These are phyloP conservation scores for Rhinella marina DNA, from an alignment of 2,797 vertebrate genomes.

Conservation along the genomic window DNA sequence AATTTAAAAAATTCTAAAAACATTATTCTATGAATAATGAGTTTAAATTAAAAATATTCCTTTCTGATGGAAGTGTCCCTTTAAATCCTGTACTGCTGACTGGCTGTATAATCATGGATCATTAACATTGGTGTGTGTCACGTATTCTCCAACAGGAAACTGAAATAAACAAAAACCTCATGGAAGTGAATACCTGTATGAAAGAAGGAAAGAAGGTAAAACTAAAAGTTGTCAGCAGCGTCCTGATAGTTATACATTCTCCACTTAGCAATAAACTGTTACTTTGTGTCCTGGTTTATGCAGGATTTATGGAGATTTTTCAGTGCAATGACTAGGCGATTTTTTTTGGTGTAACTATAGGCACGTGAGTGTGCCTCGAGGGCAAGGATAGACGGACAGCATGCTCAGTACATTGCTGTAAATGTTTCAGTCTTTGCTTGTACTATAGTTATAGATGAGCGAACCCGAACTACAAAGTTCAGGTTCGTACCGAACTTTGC, in stretches of 20 bases:
- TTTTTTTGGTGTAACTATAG: not conserved
- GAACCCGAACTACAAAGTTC: too few relatives aligned
- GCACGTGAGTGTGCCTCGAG: not conserved
- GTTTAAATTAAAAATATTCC: too few relatives aligned
- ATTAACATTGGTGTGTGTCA: not conserved
- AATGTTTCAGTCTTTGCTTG: too few relatives aligned
- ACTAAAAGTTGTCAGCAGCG: not conserved
- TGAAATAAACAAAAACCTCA: slow-evolving; percentile 81
- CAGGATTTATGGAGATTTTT: not conserved
- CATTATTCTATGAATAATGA: too few relatives aligned
- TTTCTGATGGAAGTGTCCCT: too few relatives aligned
- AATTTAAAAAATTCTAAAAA: too few relatives aligned
- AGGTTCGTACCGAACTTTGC: too few relatives aligned
- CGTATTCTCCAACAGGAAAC: slow-evolving; percentile 73
- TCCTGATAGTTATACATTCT: not conserved
- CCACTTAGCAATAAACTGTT: not conserved
- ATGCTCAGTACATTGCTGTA: too few relatives aligned
- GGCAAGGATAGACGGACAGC: too few relatives aligned
- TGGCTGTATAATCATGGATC: not conserved
- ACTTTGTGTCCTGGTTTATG: not conserved
- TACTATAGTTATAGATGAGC: too few relatives aligned
- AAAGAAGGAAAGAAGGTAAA: slow-evolving; percentile 86
- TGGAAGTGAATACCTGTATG: slow-evolving; percentile 75
- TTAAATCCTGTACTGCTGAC: too few relatives aligned
- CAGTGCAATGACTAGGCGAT: not conserved